phyloP scores from a whole-genome alignment of 1,140 invertebrate species.

The Caenorhabditis latens region DNA sequence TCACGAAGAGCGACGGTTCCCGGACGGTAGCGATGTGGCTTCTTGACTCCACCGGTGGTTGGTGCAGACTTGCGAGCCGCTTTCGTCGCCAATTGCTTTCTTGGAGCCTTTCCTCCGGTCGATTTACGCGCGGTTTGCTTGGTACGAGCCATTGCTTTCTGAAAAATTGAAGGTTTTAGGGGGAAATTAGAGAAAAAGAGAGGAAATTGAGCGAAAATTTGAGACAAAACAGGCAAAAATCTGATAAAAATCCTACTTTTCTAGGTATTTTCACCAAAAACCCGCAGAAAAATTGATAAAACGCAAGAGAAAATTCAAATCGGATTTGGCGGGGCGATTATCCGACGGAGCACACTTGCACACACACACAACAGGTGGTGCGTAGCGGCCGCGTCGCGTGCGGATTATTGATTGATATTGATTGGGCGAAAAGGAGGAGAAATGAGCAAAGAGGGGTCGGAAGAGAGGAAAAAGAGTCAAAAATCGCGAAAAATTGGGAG shows the following conservation, averaged over 20 bases:
- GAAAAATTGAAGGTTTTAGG: background rate
- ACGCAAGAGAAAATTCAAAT: too few species aligned
- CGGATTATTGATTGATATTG: too few species aligned
- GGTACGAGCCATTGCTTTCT: constrained; percentile 84
- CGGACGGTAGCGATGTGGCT: constrained; percentile 81
- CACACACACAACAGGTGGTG: background rate
- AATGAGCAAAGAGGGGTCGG: background rate
- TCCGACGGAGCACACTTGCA: too few species aligned
- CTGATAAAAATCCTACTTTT: too few species aligned
- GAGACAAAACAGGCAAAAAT: too few species aligned
- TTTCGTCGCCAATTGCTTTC: constrained; percentile 81
- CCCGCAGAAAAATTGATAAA: too few species aligned
- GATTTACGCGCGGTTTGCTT: constrained; percentile 86
- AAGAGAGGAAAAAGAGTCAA: background rate
- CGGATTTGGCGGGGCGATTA: too few species aligned
- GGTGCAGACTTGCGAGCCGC: constrained; percentile 80
- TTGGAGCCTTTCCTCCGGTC: constrained; percentile 80
- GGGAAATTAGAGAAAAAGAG: background rate
- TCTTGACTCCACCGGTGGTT: constrained; percentile 67
- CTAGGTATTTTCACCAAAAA: too few species aligned
- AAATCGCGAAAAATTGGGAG: too few species aligned
- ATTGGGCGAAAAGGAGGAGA: background rate
- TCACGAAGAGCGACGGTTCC: constrained; percentile 73
- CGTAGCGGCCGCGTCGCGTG: background rate
- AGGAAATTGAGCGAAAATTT: background rate